Evolutionary conservation across 2,797 vertebrate species (phyloP).

Genomic region (Anguilla marmorata): DNA sequence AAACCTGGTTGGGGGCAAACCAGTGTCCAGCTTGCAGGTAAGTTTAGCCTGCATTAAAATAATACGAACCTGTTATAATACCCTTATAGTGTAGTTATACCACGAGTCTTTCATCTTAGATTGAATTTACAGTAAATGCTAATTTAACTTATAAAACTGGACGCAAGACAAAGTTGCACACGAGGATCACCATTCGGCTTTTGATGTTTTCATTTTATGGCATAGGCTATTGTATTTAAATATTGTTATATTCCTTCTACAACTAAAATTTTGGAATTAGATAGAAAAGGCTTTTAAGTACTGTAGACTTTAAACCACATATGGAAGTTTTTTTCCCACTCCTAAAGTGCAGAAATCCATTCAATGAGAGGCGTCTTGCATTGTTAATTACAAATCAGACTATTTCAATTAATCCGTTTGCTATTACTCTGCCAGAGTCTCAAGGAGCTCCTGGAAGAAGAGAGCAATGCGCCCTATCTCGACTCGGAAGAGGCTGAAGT

Average conservation of each 20-base stretch:
- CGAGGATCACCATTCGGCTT: background rate
- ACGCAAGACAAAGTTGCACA: background rate
- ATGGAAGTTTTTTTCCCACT: background rate
- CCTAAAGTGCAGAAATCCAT: background rate
- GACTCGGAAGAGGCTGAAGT: constrained; percentile 48
- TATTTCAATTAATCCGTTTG: background rate
- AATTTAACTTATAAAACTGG: background rate
- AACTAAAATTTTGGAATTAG: background rate
- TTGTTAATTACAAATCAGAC: background rate
- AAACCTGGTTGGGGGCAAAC: constrained; percentile 53
- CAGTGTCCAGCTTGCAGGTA: constrained; percentile 67
- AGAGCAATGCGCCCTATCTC: constrained; percentile 48
- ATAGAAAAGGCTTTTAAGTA: background rate
- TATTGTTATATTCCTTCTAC: background rate
- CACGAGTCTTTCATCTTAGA: background rate
- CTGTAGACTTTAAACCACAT: background rate
- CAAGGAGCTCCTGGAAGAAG: constrained; percentile 64
- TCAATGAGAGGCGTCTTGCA: background rate
- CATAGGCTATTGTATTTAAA: background rate
- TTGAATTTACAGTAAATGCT: background rate
- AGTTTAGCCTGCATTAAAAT: constrained; percentile 34
- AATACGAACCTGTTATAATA: background rate
- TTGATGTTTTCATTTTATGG: background rate
- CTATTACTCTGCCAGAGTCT: constrained; percentile 53
- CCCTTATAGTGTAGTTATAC: background rate